Conservation (phyloP, 2,888 invertebrate genomes). For the Caenorhabditis becei region DNA sequence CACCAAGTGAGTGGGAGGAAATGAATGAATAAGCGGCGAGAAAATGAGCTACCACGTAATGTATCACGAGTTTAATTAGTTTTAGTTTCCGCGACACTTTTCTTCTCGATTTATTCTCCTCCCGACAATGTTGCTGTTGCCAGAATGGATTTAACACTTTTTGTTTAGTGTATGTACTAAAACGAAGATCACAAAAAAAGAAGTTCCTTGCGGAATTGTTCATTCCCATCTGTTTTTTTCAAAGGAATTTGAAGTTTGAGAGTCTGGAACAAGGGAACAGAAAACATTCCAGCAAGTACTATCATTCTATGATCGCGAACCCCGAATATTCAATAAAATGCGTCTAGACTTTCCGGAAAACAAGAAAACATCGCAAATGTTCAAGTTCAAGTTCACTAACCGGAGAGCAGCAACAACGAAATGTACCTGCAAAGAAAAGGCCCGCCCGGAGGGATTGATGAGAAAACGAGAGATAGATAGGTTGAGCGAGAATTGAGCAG, state of each 20-base stretch:
- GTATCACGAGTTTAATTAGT: slow-evolving; percentile 15
- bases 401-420: neutral
- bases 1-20: neutral
- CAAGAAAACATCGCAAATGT: neutral
- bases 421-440: neutral
- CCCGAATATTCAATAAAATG: no score
- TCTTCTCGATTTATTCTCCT: no score
- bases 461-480: slow-evolving; percentile 43
- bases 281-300: no score
- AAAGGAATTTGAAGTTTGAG: no score
- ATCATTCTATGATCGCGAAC: no score
- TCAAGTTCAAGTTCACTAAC: neutral
- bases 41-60: neutral
- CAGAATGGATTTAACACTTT: no score
- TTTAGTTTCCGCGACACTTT: no score
- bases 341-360: neutral
- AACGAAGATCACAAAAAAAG: no score
- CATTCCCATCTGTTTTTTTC: no score
- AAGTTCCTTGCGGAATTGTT: no score
- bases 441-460: slow-evolving; percentile 8
- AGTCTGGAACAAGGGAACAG: no score
- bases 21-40: neutral
- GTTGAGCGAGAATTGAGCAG: slow-evolving; percentile 39
- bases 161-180: no score
- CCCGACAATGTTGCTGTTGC: neutral